Conservation (phyloP, 1,140 invertebrate genomes). For the Drosophila arizonae region DNA sequence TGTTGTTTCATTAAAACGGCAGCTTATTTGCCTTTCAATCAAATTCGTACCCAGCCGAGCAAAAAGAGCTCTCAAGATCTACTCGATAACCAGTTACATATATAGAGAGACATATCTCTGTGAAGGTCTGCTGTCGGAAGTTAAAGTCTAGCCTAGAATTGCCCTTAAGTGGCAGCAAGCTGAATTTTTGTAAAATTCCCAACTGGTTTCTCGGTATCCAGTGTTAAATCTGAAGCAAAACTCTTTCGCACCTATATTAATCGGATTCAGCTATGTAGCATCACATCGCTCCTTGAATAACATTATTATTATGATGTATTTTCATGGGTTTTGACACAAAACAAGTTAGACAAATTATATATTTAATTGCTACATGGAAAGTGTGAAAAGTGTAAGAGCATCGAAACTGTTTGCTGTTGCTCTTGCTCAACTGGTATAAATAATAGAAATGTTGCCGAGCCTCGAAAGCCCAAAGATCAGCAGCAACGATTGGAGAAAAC, state of each 20-base stretch:
- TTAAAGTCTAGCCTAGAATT: slow-evolving; percentile 7
- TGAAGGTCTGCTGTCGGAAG: slow-evolving; percentile 35
- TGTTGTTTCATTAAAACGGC: slow-evolving; percentile 50
- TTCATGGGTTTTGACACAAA: slow-evolving; percentile 72
- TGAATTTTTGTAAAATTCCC: neutral
- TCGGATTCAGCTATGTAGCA: neutral
- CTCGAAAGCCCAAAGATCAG: slow-evolving; percentile 52
- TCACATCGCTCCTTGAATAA: slow-evolving; percentile 39
- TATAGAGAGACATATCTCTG: neutral
- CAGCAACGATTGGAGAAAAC: slow-evolving; percentile 50
- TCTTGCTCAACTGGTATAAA: slow-evolving; percentile 57
- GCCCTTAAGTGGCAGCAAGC: no score
- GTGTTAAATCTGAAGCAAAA: no score
- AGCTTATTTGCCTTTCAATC: slow-evolving; percentile 75
- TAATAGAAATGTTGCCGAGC: slow-evolving; percentile 71
- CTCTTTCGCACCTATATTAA: slow-evolving; percentile 6
- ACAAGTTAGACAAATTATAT: slow-evolving; percentile 74
- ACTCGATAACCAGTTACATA: slow-evolving; percentile 23
- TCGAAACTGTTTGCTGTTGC: slow-evolving; percentile 15
- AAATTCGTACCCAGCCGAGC: slow-evolving; percentile 42
- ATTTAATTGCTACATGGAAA: slow-evolving; percentile 80
- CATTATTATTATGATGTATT: slow-evolving; percentile 71
- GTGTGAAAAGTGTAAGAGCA: slow-evolving; percentile 73
- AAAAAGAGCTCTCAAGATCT: slow-evolving; percentile 43
- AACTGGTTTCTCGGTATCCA: neutral